These are phyloP conservation scores for Spilogale gracilis DNA, from an alignment of 2,113 vertebrate genomes.

Conservation along the genomic window DNA sequence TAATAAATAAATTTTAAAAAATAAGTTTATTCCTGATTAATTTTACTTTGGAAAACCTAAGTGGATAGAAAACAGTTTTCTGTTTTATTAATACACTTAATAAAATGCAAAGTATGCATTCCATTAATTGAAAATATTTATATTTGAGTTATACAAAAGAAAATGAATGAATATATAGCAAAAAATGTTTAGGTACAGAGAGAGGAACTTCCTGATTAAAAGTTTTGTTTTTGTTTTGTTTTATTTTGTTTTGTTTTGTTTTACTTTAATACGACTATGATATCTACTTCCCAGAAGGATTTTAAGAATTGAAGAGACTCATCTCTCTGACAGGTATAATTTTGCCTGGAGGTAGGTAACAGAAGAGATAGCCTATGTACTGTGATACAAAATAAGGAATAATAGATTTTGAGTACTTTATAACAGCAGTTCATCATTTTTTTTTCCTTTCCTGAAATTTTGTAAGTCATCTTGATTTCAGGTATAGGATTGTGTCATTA, in stretches of 20 bases:
- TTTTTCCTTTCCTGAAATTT: conserved; percentile 46
- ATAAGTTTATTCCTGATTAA: not conserved
- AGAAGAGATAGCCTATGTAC: conserved; percentile 11
- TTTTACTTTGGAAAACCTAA: not conserved
- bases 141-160: not conserved
- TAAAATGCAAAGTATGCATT: not conserved
- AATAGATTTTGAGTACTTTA: conserved; percentile 72
- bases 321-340: conserved; percentile 63
- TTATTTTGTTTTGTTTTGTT: conserved; percentile 1
- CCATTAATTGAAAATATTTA: not conserved
- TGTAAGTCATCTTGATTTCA: conserved; percentile 51
- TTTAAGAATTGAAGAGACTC: conserved; percentile 67
- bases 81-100: too few relatives aligned
- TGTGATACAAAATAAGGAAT: conserved; percentile 58
- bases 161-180: not conserved
- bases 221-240: not conserved
- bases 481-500: conserved; percentile 4
- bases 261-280: not conserved
- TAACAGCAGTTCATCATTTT: conserved; percentile 40
- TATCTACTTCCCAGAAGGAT: conserved; percentile 37
- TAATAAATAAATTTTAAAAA: not conserved
- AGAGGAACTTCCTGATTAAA: not conserved
- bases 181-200: not conserved
- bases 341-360: conserved; percentile 69
- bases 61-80: not conserved